Evolutionary conservation across 1,140 invertebrate genomes (phyloP).

Genomic region (Aricia agestis): DNA sequence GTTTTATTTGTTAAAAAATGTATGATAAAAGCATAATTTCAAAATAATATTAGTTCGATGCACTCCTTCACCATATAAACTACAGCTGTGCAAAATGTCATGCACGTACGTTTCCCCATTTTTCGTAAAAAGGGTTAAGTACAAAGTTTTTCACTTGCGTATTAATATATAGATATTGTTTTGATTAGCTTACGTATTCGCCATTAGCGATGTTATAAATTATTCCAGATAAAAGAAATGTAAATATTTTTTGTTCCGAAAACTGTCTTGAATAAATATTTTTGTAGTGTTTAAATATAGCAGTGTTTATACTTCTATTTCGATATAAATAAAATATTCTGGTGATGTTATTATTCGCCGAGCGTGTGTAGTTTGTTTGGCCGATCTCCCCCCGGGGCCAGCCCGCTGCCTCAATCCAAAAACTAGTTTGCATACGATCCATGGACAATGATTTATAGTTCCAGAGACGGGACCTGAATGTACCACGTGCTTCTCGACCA

Average conservation of each 20-base stretch:
- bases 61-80: too few species aligned
- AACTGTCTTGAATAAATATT: neutral
- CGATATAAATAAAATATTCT: neutral
- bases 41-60: too few species aligned
- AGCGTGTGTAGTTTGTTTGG: neutral
- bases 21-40: too few species aligned
- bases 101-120: too few species aligned
- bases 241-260: neutral
- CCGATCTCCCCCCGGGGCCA: too few species aligned
- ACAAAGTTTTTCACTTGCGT: too few species aligned
- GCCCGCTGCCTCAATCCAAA: neutral
- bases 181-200: neutral
- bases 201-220: neutral
- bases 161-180: too few species aligned
- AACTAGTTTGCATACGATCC: neutral
- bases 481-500: neutral
- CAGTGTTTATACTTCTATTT: neutral
- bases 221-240: neutral
- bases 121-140: too few species aligned
- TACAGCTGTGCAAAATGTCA: too few species aligned
- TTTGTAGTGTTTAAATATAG: neutral
- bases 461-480: neutral
- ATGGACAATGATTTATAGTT: neutral
- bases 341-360: neutral
- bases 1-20: too few species aligned